Conservation (phyloP, 2,888 invertebrate species). For the Scaptomyza caliginosa region DNA sequence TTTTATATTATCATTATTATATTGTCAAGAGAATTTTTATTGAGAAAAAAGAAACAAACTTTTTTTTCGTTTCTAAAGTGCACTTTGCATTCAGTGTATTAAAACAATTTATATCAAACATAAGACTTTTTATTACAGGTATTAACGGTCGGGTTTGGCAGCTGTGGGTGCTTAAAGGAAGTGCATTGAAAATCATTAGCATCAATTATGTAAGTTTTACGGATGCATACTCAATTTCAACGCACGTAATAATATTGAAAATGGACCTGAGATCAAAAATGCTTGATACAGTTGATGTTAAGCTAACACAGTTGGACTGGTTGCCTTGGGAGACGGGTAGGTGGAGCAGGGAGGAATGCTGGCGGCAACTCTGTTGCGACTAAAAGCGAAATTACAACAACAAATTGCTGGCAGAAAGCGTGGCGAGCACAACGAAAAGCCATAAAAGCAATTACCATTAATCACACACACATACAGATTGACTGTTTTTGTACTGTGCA, state of each 20-base stretch:
- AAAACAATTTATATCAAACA: not conserved
- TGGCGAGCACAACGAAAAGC: slow-evolving; percentile 26
- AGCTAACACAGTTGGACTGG: slow-evolving; percentile 4
- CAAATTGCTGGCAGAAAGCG: slow-evolving; percentile 35
- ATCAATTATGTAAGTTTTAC: not conserved
- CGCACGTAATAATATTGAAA: not conserved
- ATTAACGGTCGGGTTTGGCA: too few relatives aligned
- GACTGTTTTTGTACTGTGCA: not conserved
- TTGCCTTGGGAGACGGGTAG: not conserved
- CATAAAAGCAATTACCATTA: slow-evolving; percentile 59
- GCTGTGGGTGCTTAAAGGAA: not conserved
- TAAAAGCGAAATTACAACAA: slow-evolving; percentile 47
- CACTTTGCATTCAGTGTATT: not conserved
- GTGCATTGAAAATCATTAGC: not conserved
- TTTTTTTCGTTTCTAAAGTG: not conserved
- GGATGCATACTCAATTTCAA: slow-evolving; percentile 1
- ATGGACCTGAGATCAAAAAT: slow-evolving; percentile 1
- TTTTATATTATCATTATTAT: not conserved
- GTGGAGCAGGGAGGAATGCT: not conserved
- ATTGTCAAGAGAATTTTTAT: not conserved
- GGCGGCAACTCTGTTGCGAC: not conserved
- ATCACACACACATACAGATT: slow-evolving; percentile 38
- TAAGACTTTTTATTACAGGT: too few relatives aligned
- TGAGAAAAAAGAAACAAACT: not conserved
- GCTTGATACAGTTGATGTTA: slow-evolving; percentile 4